A percentile compares a stretch with the other conserved stretches of the same genome.
phyloP scores from a whole-genome alignment of 2,888 invertebrate genomes.

The Brachypalpus laphriformis region DNA sequence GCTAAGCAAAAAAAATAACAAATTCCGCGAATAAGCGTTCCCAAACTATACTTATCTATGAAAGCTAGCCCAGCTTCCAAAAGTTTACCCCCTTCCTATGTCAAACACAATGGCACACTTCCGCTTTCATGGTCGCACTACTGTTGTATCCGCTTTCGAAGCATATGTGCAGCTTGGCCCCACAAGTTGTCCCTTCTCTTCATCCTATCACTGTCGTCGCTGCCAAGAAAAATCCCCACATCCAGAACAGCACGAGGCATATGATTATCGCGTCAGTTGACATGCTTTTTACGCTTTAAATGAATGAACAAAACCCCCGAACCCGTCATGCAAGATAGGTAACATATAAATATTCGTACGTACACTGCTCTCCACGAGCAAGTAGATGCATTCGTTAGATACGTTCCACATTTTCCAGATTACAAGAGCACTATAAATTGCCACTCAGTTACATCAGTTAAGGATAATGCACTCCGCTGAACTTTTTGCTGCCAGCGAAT shows the following conservation, averaged over 20 bases:
- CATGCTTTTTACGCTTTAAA: slow-evolving; percentile 54
- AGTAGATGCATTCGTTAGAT: slow-evolving; percentile 62
- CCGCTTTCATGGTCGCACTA: slow-evolving; percentile 64
- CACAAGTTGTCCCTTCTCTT: background rate
- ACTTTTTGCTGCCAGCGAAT: slow-evolving; percentile 61
- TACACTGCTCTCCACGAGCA: slow-evolving; percentile 19
- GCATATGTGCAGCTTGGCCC: slow-evolving; percentile 21
- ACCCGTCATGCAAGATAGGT: slow-evolving; percentile 26
- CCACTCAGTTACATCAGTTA: slow-evolving; percentile 73
- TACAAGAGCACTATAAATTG: slow-evolving; percentile 70
- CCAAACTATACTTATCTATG: slow-evolving; percentile 10
- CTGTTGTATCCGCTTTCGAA: slow-evolving; percentile 13
- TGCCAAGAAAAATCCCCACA: slow-evolving; percentile 33
- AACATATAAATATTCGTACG: background rate
- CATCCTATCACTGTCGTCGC: background rate
- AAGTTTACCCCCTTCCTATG: slow-evolving; percentile 11
- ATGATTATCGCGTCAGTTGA: slow-evolving; percentile 63
- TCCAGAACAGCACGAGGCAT: slow-evolving; percentile 53
- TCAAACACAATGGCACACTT: slow-evolving; percentile 63
- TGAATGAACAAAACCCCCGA: slow-evolving; percentile 17
- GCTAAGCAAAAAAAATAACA: background rate
- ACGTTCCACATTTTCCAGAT: slow-evolving; percentile 64
- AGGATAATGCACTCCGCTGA: slow-evolving; percentile 68
- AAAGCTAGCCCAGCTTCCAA: slow-evolving; percentile 14
- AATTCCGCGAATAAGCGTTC: background rate